These are phyloP conservation scores for Nematolebias whitei DNA, from an alignment of 2,113 vertebrate genomes.

Conservation along the genomic window DNA sequence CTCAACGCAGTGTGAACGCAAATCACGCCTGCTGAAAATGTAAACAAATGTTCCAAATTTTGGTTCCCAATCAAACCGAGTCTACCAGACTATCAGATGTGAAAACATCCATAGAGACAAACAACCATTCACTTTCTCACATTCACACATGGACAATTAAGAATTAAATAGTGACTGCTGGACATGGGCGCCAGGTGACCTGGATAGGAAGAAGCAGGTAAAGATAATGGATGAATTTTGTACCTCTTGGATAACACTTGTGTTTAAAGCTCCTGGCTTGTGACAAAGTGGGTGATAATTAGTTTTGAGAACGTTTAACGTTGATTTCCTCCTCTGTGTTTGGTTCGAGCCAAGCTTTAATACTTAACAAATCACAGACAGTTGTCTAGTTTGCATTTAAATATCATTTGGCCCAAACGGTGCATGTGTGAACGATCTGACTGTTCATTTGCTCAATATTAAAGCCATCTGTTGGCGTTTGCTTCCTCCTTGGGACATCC, in stretches of 20 bases:
- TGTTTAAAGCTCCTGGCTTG: not conserved
- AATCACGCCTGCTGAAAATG: too few relatives aligned
- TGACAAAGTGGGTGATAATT: not conserved
- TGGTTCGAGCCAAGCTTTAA: slow-evolving; percentile 18
- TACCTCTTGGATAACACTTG: not conserved
- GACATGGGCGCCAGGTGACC: too few relatives aligned
- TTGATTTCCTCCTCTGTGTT: not conserved
- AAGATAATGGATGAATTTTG: too few relatives aligned
- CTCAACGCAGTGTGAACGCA: too few relatives aligned
- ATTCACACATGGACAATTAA: too few relatives aligned
- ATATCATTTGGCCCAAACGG: slow-evolving; percentile 24
- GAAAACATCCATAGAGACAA: too few relatives aligned
- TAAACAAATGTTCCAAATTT: too few relatives aligned
- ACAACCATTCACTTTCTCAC: too few relatives aligned
- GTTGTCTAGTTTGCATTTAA: slow-evolving; percentile 56
- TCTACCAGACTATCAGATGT: too few relatives aligned
- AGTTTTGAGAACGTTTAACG: not conserved
- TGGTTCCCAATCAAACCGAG: too few relatives aligned
- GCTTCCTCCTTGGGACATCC: slow-evolving; percentile 62
- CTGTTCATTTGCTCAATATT: slow-evolving; percentile 68
- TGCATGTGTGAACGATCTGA: slow-evolving; percentile 51
- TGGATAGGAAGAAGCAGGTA: too few relatives aligned
- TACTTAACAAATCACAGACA: slow-evolving; percentile 3
- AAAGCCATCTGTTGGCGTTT: slow-evolving; percentile 74
- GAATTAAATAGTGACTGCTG: too few relatives aligned